Base-by-base conservation (phyloP, 2,888 invertebrate genomes). In the Leucophenga montana region DNA sequence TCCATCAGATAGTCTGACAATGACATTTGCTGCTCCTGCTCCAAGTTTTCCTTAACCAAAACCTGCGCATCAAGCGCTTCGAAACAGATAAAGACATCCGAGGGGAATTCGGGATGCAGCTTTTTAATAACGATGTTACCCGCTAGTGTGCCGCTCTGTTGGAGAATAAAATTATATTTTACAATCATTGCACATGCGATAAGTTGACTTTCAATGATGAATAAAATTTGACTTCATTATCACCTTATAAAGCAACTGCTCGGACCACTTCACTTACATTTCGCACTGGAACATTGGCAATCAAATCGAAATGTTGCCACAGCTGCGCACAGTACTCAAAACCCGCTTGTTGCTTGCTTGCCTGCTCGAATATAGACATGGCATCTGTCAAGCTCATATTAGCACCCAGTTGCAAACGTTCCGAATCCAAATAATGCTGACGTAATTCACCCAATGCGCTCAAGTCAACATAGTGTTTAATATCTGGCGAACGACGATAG, bases 111-210 rank as follows among this genome's bases (percentile, higher is more conserved):
- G 1, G 86, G 89, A 75, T 92, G 90, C 8, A 88, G 80, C 78
- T 93, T 90, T 83, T 94, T 94, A 71, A 92, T 89, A 89, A 92
- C 91, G 61, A 94, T 82, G 78, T 93, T 93, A 0, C 93, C 93
- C 13, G 91, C 93, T 61, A 93, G 85, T 1, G 92, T 91, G 22
- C 92, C 93, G 44, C 90, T 86, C 91, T 91, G 79, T 39, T 39
- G 39, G 39, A 39, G 11, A 5, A 39, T 8, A 39, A 39, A 39
- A 39, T 50, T 50, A 50, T n/a, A 50, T 50, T 5, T n/a, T 50
- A 50, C 13, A 14, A 46, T 4, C 13, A 3, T 4, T n/a, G n/a
- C 6, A 6, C 46, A 46, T 46, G 14, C 46, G 13, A 46, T 46
- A 46, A 14, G 6, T 46, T 13, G 13, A 3, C n/a, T 14, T 50